Evolutionary conservation across 2,888 invertebrate species (phyloP), one percentile per base, ranked within the genome.

Genomic region (Orgyia antiqua): DNA sequence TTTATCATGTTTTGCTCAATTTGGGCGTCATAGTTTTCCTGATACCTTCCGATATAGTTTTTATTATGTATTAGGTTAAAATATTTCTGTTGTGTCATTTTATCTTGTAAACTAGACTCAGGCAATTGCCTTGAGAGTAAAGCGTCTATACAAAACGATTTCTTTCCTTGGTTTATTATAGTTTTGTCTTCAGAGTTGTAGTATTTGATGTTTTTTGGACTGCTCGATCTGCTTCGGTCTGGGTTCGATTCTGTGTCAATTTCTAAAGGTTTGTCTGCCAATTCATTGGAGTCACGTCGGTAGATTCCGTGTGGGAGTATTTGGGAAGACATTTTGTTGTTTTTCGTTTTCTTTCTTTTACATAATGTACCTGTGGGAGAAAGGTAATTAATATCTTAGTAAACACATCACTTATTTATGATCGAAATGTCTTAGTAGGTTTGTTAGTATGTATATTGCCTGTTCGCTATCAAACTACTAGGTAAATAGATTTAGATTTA

Each of bases 71-170:
- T 75, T 2, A 80, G 51, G 0, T 71, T 68, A 10, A 86, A 23
- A 32, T 52, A 83, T 27, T 83, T 84, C 12, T 87, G 77, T 2
- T 86, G 79, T 0, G 74, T 52, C 52, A 78, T 62, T 21, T 66
- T 64, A 1, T 79, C 78, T 21, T 73, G 75, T 0, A 74, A 40
- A 1, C 77, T 82, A 8, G 41, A 53, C 13, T 71, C 77, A 5
- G 60, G 68, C 0, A 71, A 53, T 7, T 78, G 74, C 30, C 90
- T 89, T 0, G 95, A 94, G 2, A 97, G 74, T 2, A 97, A 73
- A 0, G 96, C 96, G 61, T 97, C 97, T 47, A 97, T 97, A 64
- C 96, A 95, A 64, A 97, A 97, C 0, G 96, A 95, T 29, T 94
- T 93, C 47, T 92, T 92, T 0, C 49, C 57, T 21, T 71, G 74